These are phyloP conservation scores for Meiosimyza decipiens DNA, from an alignment of 2,888 invertebrate species.

Conservation along the genomic window DNA sequence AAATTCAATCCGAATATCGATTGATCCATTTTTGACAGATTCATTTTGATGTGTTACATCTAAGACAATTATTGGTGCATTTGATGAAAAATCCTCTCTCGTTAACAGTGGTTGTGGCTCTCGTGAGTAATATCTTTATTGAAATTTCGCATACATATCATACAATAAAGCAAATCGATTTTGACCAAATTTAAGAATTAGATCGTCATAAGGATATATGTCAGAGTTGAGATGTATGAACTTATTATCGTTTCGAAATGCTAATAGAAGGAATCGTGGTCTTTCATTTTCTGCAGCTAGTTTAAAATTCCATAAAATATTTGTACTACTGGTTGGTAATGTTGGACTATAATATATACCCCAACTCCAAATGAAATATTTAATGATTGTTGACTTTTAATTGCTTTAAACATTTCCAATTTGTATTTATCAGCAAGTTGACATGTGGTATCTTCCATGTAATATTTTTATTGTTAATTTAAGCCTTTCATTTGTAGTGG, in stretches of 20 bases:
- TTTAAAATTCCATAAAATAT: slow-evolving; percentile 11
- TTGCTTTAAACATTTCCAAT: too few relatives aligned
- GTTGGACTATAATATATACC: background rate
- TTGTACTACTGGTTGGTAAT: background rate
- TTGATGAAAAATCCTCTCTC: background rate
- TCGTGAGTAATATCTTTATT: background rate
- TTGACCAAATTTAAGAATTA: slow-evolving; percentile 38
- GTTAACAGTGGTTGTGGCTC: background rate
- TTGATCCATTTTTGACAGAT: background rate
- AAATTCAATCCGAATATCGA: slow-evolving; percentile 1
- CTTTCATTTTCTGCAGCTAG: background rate
- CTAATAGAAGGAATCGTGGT: too few relatives aligned
- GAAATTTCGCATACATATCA: background rate
- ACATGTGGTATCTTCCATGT: too few relatives aligned
- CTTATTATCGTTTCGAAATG: background rate
- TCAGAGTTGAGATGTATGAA: slow-evolving; percentile 24
- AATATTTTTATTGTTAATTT: too few relatives aligned
- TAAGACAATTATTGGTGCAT: too few relatives aligned
- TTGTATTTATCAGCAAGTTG: too few relatives aligned
- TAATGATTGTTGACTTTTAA: background rate
- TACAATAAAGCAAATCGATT: slow-evolving; percentile 38
- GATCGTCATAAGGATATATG: slow-evolving; percentile 42
- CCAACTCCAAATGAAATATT: slow-evolving; percentile 1
- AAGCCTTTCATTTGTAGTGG: too few relatives aligned
- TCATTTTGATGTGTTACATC: too few relatives aligned